Conservation (phyloP, 2,888 invertebrate genomes). For the Tinea semifulvella region DNA sequence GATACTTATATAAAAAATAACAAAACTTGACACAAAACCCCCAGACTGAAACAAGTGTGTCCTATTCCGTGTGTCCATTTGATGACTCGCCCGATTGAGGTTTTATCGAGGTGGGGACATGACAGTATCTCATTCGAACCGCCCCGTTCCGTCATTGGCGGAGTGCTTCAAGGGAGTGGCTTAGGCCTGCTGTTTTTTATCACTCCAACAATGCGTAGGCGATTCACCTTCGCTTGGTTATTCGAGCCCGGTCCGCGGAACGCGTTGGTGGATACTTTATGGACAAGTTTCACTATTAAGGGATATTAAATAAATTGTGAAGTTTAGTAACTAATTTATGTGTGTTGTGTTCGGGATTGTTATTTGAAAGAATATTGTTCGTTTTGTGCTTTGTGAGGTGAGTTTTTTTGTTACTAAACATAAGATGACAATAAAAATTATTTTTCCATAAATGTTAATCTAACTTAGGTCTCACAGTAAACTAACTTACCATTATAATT, state of each 20-base stretch:
- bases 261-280: constrained; percentile 64
- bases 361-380: background rate
- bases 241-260: constrained; percentile 61
- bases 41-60: too few relatives aligned
- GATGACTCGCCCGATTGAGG: too few relatives aligned
- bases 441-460: too few relatives aligned
- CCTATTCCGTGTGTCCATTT: too few relatives aligned
- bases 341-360: constrained; percentile 26
- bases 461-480: too few relatives aligned
- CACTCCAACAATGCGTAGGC: constrained; percentile 52
- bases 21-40: too few relatives aligned
- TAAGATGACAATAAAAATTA: too few relatives aligned
- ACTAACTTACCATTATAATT: too few relatives aligned
- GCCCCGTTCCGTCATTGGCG: constrained; percentile 41
- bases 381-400: background rate
- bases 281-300: constrained; percentile 40
- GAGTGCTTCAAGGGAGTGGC: constrained; percentile 53
- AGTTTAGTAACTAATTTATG: constrained; percentile 40
- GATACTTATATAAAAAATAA: too few relatives aligned
- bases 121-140: constrained; percentile 1
- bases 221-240: constrained; percentile 43
- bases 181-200: constrained; percentile 51
- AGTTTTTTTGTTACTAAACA: too few relatives aligned
- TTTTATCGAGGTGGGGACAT: constrained; percentile 59
- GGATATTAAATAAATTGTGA: constrained; percentile 52